Percentiles rank a stretch among this genome's conserved stretches.
These are phyloP conservation scores for Lophura nycthemera DNA, from an alignment of 2,113 vertebrate species.

Conservation along the genomic window DNA sequence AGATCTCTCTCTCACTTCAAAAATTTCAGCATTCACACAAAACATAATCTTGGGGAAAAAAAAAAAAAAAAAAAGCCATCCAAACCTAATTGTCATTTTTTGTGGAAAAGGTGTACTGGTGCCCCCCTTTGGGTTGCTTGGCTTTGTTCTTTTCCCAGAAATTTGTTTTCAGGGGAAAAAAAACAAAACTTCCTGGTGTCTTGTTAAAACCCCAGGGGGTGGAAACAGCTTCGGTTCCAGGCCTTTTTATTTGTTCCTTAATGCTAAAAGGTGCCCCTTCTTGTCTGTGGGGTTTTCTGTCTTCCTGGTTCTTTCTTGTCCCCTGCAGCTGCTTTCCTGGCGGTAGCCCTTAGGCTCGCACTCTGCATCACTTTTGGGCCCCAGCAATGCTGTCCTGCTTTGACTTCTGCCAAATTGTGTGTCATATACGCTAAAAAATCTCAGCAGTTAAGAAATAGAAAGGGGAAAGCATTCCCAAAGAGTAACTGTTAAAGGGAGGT, in stretches of 20 bases:
- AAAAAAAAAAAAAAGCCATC: not conserved
- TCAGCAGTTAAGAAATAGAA: not conserved
- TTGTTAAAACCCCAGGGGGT: too few relatives aligned
- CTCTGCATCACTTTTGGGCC: conserved; percentile 8
- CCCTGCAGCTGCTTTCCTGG: conserved; percentile 38
- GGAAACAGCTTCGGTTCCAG: not conserved
- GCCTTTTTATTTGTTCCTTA: conserved; percentile 10
- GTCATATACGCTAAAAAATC: conserved; percentile 27
- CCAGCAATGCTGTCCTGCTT: conserved; percentile 13
- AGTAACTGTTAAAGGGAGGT: too few relatives aligned
- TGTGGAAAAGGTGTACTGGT: not conserved
- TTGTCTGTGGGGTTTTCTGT: not conserved
- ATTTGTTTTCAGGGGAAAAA: too few relatives aligned
- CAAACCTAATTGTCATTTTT: not conserved
- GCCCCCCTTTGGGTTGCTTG: too few relatives aligned
- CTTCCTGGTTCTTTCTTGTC: conserved; percentile 5
- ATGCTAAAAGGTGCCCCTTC: not conserved
- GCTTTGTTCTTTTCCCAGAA: too few relatives aligned
- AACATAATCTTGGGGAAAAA: not conserved
- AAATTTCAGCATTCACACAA: not conserved
- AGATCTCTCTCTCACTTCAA: not conserved
- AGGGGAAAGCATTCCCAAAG: not conserved
- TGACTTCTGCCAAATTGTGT: conserved; percentile 45
- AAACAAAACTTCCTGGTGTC: too few relatives aligned
- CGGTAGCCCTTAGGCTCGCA: conserved; percentile 41